Base-by-base conservation (phyloP, 1,140 invertebrate species). In the Leptopilina boulardi region DNA sequence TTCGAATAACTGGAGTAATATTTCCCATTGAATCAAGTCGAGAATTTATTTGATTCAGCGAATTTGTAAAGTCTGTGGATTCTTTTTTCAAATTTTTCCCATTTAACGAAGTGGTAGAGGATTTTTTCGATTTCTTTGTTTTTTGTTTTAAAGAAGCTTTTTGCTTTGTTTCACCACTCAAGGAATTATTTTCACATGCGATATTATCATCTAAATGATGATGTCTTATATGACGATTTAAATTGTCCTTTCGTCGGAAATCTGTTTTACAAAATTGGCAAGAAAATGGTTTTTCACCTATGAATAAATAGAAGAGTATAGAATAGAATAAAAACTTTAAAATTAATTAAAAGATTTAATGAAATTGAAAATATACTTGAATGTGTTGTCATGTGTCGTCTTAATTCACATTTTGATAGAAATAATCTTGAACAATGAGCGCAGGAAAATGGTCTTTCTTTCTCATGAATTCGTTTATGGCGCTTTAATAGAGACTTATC, bases 161-260 rank as follows among this genome's bases (percentile, higher is more conserved):
- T 0, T 42, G 3, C 72, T 76, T 76, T 5, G 13, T 51, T 30
- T 18, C 9, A 3, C 71, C 3, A 30, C 75, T 72, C 6, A 10
- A 41, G 2, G 21, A 18, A 74, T 54, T 73, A n/a, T 23, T 70
- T 59, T 74, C 54, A 76, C 75, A 80, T 11, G 42, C 3, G 3
- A 30, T 71, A 81, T 82, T 76, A 74, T 87, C 81, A 71, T 89
- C 85, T 8, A 80, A 82, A 74, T 92, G 91, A 74, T 91, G 91
- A 84, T 92, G 91, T 54, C 90, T 87, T 15, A 91, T 88, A 34
- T 92, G 91, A 5, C 91, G 88, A 75, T 89, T 89, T 0, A 91
- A 78, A 84, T 92, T 92, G 70, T 92, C 91, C 73, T 91, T 92
- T 54, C 91, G 80, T 47, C 91, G 80, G 75, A 92, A 92, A 51